Evolutionary conservation across 2,888 invertebrate species (phyloP).

Genomic region (Kryphioiulus occultus): DNA sequence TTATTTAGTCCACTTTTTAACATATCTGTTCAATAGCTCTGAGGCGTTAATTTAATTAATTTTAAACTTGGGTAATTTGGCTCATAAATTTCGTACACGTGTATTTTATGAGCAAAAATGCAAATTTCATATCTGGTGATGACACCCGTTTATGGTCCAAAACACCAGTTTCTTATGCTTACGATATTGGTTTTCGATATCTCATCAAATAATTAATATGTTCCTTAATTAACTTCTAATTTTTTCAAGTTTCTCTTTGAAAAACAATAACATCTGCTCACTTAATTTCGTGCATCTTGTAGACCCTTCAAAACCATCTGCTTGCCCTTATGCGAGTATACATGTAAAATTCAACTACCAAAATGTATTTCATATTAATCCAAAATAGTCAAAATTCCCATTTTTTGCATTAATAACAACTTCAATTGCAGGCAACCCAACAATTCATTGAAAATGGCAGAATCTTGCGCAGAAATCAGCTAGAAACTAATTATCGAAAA

Average conservation of each 20-base stretch:
- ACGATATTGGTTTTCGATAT: not conserved
- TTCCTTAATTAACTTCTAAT: not conserved
- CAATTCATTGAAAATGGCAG: not conserved
- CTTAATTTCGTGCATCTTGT: not conserved
- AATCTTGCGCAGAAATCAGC: not conserved
- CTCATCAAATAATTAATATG: not conserved
- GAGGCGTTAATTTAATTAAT: no score
- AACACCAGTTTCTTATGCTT: not conserved
- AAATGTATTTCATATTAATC: no score
- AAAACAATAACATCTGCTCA: not conserved
- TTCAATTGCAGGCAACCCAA: not conserved
- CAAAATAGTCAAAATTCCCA: not conserved
- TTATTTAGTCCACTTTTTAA: no score
- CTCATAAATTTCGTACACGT: not conserved
- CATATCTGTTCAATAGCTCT: no score
- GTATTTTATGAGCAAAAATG: not conserved
- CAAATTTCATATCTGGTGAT: not conserved
- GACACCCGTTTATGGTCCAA: not conserved
- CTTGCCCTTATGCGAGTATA: not conserved
- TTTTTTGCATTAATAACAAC: not conserved
- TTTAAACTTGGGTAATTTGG: not conserved
- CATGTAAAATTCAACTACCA: no score
- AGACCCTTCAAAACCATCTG: not conserved
- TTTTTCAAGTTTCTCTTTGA: not conserved
- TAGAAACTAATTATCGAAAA: no score